Conservation (phyloP, 2,888 invertebrate genomes). For the Camptogramma bilineatum region DNA sequence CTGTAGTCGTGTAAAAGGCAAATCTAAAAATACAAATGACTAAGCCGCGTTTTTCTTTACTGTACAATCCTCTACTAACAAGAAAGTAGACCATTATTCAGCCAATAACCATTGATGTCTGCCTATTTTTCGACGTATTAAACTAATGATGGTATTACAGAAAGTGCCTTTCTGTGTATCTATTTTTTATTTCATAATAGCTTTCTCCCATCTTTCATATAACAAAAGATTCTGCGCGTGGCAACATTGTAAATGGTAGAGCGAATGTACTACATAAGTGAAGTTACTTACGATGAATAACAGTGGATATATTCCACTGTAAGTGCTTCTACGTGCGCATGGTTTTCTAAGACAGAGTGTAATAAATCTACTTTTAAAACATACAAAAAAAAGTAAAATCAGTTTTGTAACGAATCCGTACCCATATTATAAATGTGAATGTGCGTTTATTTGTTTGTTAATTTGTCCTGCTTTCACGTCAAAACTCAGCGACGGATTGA, state of each 20-base stretch:
- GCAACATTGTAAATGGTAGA: constrained; percentile 11
- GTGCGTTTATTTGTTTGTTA: too few relatives aligned
- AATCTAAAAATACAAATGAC: background rate
- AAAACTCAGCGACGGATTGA: too few relatives aligned
- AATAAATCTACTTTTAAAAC: background rate
- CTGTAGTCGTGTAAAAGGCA: background rate
- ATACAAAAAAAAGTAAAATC: too few relatives aligned
- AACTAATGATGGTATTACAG: constrained; percentile 41
- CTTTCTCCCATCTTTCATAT: constrained; percentile 27
- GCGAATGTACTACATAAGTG: constrained; percentile 3
- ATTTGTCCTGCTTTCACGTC: too few relatives aligned
- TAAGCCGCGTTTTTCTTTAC: constrained; percentile 7
- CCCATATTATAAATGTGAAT: too few relatives aligned
- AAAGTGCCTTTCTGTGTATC: constrained; percentile 41
- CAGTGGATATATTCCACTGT: background rate
- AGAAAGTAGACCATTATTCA: constrained; percentile 19
- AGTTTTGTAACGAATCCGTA: too few relatives aligned
- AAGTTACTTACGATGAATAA: constrained; percentile 6
- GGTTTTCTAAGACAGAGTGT: background rate
- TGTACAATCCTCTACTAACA: constrained; percentile 4
- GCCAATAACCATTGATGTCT: constrained; percentile 34
- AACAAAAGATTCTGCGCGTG: constrained; percentile 15
- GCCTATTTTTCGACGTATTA: constrained; percentile 35
- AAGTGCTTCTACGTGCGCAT: background rate
- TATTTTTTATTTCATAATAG: constrained; percentile 44